Conservation (phyloP, 2,888 invertebrate species). For the Junonia oenone region DNA sequence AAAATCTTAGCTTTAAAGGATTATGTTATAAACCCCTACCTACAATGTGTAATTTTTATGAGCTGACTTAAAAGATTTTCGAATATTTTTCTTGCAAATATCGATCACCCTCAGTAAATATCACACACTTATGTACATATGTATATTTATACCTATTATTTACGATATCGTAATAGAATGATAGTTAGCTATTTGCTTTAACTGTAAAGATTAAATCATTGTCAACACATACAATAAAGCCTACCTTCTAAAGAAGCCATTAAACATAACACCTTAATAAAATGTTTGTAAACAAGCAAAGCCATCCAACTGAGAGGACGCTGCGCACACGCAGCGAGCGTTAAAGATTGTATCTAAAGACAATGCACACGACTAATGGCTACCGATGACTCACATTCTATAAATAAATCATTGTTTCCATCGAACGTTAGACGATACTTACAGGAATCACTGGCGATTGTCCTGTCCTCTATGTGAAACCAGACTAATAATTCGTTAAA, state of each 20-base stretch:
- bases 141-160: no score
- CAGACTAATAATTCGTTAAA: constrained; percentile 77
- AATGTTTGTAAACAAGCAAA: constrained; percentile 78
- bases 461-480: constrained; percentile 66
- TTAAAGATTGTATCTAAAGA: constrained; percentile 46
- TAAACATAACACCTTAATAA: constrained; percentile 74
- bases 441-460: constrained; percentile 72
- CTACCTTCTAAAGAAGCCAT: constrained; percentile 71
- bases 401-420: constrained; percentile 70
- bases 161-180: neutral
- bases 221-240: constrained; percentile 54
- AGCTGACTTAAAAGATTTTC: no score
- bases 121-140: no score
- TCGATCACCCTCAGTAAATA: no score
- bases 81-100: no score
- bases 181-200: neutral
- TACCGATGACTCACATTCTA: constrained; percentile 69
- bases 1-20: no score
- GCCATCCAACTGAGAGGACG: constrained; percentile 63
- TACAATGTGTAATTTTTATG: no score
- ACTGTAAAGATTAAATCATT: constrained; percentile 44
- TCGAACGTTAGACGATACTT: constrained; percentile 48
- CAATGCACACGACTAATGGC: constrained; percentile 61
- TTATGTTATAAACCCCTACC: no score
- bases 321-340: constrained; percentile 40